These are phyloP conservation scores for Galemys pyrenaicus DNA, from an alignment of 2,113 vertebrate species.

Conservation along the genomic window DNA sequence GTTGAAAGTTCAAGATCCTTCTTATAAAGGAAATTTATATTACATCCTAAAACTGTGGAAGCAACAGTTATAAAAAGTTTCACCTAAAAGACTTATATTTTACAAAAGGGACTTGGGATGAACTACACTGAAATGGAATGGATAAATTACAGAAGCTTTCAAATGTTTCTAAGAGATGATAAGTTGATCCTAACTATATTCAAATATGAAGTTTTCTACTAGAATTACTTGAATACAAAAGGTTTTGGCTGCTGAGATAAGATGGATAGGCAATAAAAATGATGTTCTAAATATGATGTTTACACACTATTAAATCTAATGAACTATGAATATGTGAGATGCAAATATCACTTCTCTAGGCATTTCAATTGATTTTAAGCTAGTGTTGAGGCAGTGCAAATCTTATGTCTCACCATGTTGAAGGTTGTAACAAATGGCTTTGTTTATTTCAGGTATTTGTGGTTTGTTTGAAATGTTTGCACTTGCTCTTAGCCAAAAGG, in stretches of 20 bases:
- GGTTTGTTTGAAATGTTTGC: background rate
- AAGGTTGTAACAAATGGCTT: background rate
- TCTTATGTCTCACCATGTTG: background rate
- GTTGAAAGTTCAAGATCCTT: background rate
- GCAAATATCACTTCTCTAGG: background rate
- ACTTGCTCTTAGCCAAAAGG: no score
- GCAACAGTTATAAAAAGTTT: background rate
- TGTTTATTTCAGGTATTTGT: background rate
- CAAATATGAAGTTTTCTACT: background rate
- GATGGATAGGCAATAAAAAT: background rate
- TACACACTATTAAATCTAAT: background rate
- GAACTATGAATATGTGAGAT: background rate
- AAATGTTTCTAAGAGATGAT: background rate
- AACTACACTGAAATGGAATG: background rate
- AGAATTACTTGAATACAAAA: conserved; percentile 1
- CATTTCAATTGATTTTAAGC: background rate
- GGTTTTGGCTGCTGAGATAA: background rate
- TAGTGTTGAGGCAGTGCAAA: background rate
- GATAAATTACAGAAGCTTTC: background rate
- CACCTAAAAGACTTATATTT: background rate
- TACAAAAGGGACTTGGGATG: background rate
- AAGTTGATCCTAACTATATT: conserved; percentile 32
- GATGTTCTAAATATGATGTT: background rate
- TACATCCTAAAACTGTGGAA: background rate
- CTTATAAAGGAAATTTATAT: background rate